A percentile compares a stretch with the other conserved stretches of the same genome.
These are phyloP conservation scores for Melinaea marsaeus DNA, from an alignment of 2,888 invertebrate genomes.

Conservation along the genomic window DNA sequence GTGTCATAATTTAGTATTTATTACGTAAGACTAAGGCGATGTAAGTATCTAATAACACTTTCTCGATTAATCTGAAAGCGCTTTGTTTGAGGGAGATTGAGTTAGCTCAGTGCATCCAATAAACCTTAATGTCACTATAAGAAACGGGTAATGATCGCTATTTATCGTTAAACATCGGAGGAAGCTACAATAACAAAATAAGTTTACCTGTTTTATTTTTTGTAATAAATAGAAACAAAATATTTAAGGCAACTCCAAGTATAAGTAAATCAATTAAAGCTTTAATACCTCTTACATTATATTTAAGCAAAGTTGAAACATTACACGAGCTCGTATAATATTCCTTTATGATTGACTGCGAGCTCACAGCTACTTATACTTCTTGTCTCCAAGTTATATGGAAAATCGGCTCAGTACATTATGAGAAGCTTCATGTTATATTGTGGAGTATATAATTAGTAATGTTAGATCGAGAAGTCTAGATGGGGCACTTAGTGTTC, in stretches of 20 bases:
- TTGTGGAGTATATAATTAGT: constrained; percentile 9
- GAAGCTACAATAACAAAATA: constrained; percentile 30
- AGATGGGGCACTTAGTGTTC: constrained; percentile 5
- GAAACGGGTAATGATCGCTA: constrained; percentile 62
- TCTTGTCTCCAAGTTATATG: constrained; percentile 42
- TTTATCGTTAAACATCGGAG: constrained; percentile 50
- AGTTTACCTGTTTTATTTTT: background rate
- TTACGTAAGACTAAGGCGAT: constrained; percentile 14
- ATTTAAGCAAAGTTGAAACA: constrained; percentile 13
- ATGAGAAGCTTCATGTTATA: constrained; percentile 23
- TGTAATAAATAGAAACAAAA: background rate
- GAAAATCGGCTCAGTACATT: constrained; percentile 47
- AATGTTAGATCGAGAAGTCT: constrained; percentile 1
- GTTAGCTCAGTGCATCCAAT: constrained; percentile 57
- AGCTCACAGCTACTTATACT: constrained; percentile 19
- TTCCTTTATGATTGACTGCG: constrained; percentile 25
- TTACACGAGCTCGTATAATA: constrained; percentile 21
- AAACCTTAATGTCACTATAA: constrained; percentile 63
- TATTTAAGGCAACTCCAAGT: too few relatives aligned
- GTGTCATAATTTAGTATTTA: constrained; percentile 6
- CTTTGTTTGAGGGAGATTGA: constrained; percentile 51
- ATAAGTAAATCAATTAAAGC: background rate
- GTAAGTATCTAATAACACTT: constrained; percentile 8
- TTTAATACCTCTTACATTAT: background rate
- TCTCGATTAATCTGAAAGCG: constrained; percentile 41